Base-by-base conservation (phyloP, 2,888 invertebrate species). In the Psococerastis gibbosa region DNA sequence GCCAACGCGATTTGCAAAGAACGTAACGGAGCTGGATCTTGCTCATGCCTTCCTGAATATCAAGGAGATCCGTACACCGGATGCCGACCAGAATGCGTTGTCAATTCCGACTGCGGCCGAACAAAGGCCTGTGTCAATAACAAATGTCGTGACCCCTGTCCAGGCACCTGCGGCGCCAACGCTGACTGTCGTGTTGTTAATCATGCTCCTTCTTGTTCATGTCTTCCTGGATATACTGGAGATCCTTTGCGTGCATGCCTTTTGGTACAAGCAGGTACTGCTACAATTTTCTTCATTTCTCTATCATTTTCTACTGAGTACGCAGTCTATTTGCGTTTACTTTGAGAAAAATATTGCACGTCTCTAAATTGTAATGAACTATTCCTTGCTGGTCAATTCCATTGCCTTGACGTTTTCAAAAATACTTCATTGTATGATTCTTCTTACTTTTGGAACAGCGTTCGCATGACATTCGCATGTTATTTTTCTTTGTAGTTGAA, bases 21-120 rank as follows among this genome's bases (percentile, higher is more conserved):
- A 61, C 70, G 76, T 52, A 79, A 80, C 58, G 78, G 78, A 23
- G 84, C 81, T 15, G 87, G 84, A 42, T 78, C 85, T 15, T 89
- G 89, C 56, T 70, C 73, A 11, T 89, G 89, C 57, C 61, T 79
- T 45, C 72, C 78, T 9, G 82, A 81, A 56, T 87, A 84, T 59
- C 78, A 75, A 52, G 89, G 89, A 31, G 85, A 89, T 63, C 88
- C 89, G 1, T 84, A 85, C 56, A 73, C 76, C 2, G 80, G 82
- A 46, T 88, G 87, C 58, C 69, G 81, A 51, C 85, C 85, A 3
- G 85, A 87, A 65, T 87, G 87, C 57, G 78, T 84, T 3, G 76
- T 74, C 42, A 87, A 87, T 56, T 76, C 78, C 20, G 87, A 87
- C 54, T 88, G 87, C 54, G 65, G 74, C 23, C 69, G 72, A 49